A percentile compares a stretch with the other conserved stretches of the same genome.
phyloP scores from a whole-genome alignment of 2,888 invertebrate genomes.

The Octonoba sinensis region DNA sequence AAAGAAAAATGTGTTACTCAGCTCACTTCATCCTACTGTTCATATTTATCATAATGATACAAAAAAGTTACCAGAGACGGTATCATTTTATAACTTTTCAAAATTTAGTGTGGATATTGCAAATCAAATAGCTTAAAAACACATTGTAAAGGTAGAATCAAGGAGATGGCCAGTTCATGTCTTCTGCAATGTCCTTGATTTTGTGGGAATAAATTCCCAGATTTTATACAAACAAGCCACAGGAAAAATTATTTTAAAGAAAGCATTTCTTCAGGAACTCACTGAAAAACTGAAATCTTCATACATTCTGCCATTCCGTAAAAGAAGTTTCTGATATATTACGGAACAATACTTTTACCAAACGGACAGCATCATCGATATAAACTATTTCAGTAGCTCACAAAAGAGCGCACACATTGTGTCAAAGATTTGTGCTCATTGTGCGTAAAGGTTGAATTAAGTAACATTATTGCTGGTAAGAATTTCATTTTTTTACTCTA shows the following conservation, averaged over 20 bases:
- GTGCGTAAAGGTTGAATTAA: no score
- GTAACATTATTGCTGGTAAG: no score
- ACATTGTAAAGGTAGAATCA: slow-evolving; percentile 6
- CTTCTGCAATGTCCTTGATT: not conserved
- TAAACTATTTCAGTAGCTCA: no score
- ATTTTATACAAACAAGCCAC: not conserved
- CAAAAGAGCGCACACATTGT: no score
- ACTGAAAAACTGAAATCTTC: not conserved
- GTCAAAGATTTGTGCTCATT: no score
- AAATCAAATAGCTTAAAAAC: slow-evolving; percentile 2
- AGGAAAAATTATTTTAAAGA: not conserved
- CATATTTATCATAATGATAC: not conserved
- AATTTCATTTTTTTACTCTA: no score
- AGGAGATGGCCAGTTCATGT: slow-evolving; percentile 2
- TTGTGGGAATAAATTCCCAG: slow-evolving; percentile 5
- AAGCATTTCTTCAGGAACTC: slow-evolving; percentile 2
- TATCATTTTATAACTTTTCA: not conserved
- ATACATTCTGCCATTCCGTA: not conserved
- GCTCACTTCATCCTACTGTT: not conserved
- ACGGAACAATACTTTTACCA: not conserved
- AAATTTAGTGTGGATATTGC: slow-evolving; percentile 4
- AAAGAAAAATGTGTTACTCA: no score
- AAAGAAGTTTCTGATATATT: not conserved
- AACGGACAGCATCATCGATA: no score
- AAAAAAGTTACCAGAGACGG: not conserved